Base-by-base conservation (phyloP, 1,140 invertebrate genomes). In the Maconellicoccus hirsutus region DNA sequence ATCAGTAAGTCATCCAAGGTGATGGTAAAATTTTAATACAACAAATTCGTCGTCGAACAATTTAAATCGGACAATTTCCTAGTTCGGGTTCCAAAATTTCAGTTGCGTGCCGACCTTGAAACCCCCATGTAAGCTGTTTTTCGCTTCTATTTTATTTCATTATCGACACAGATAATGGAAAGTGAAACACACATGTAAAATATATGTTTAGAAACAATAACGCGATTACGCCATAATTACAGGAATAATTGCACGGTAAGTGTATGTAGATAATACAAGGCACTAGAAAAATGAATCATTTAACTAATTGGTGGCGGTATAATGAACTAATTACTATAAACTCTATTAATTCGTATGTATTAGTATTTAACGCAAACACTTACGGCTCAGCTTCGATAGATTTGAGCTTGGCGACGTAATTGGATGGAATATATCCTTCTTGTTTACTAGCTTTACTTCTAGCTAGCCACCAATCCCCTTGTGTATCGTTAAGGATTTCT, bases 341-440 rank as follows among this genome's bases (percentile, higher is more conserved):
- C n/a, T n/a, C n/a, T n/a, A n/a, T n/a, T n/a, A n/a, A n/a, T n/a
- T n/a, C n/a, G n/a, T n/a, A n/a, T n/a, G n/a, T n/a, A n/a, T n/a
- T n/a, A n/a, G n/a, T n/a, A 8, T 52, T 52, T 16, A 52, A 52
- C 6, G n/a, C 10, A 52, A 38, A 52, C n/a, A 83, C 93, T 96
- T 88, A 99, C 94, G 96, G 94, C 86, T 99, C 96, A 75, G 97
- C 96, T 85, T 99, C 96, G 78, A 99, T 97, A 73, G 95, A 98
- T 82, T 98, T 96, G 77, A 98, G 82, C 82, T 96, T 96, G 75
- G 97, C 97, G 73, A 99, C 96, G 87, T 98, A 99, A 83, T 99
- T 99, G 70, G 94, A 98, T 76, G 97, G 97, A 81, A 99, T 98
- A 83, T 98, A 99, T 72, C 97, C 97, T 82, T 97, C 93, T 80